Base-by-base conservation (phyloP, 2,888 invertebrate species). In the Mythimna lalbum region DNA sequence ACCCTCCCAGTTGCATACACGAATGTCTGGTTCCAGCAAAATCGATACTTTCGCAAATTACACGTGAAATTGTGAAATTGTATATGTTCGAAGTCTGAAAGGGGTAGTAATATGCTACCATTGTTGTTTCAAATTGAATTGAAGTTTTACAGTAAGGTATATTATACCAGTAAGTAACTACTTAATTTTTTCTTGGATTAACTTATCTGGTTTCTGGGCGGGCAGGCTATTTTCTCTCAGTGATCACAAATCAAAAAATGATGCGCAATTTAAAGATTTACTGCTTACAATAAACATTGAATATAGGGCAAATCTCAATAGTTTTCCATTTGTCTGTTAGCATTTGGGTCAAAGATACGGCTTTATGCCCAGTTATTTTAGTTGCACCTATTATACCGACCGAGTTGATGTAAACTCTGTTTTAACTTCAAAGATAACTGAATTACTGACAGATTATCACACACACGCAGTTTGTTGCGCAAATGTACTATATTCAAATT, bases 291-390 rank as follows among this genome's bases (percentile, higher is more conserved):
- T 69, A 75, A 62, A 75, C 63, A 55, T 47, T 57, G 39, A 64
- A 80, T 73, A 76, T 64, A 80, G 80, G 69, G 69, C 77, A 71
- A 69, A 47, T 59, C 63, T 66, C 69, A 81, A 82, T 66, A 64
- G 63, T 49, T 67, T 73, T 77, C 60, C 72, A 73, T 83, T 76
- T 66, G 80, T 73, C 59, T 69, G 67, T n/a, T 36, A 63, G 52
- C 68, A 82, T 82, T 72, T 66, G 70, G 84, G 84, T 86, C 82
- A 84, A 73, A 82, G 67, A 79, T 83, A 75, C 73, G 65, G 57
- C 60, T 76, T 76, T 69, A 82, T 66, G 63, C 55, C 23, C 57
- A 63, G 72, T 82, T 84, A 82, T 76, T 84, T 84, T 70, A 75
- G 75, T 64, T 81, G 66, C 69, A 76, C 57, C 63, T 84, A 73